These are phyloP conservation scores for Strix occidentalis DNA, from an alignment of 2,797 vertebrate genomes.

Conservation along the genomic window DNA sequence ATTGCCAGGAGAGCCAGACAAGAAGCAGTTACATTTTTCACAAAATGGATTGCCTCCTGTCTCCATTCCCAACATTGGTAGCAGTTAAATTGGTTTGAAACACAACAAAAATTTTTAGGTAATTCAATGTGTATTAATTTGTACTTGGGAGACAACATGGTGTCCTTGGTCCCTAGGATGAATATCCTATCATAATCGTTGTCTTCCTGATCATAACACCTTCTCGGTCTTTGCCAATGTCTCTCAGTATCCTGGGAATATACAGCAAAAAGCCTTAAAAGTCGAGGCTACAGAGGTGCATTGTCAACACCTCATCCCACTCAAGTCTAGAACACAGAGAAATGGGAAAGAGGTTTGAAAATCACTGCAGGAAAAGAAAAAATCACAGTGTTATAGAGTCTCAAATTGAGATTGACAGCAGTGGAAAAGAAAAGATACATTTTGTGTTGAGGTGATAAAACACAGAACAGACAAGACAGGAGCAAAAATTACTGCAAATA, in stretches of 20 bases:
- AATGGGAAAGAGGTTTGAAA: background rate
- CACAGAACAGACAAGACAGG: too few relatives aligned
- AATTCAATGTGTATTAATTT: background rate
- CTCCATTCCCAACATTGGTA: background rate
- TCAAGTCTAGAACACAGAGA: background rate
- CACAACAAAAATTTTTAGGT: background rate
- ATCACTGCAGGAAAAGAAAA: background rate
- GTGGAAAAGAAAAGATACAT: background rate
- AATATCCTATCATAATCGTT: background rate
- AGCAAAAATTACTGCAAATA: background rate
- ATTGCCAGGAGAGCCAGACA: background rate
- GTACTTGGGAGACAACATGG: background rate
- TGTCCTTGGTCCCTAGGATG: background rate
- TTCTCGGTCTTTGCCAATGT: background rate
- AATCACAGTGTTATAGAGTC: background rate
- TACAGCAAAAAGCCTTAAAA: background rate
- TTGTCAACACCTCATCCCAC: background rate
- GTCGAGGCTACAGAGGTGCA: background rate
- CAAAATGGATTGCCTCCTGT: background rate
- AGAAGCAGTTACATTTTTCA: background rate
- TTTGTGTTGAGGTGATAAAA: background rate
- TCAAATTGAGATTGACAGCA: background rate
- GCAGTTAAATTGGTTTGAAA: background rate
- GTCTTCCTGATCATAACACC: background rate
- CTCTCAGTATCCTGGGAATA: background rate